Base-by-base conservation (phyloP, 2,888 invertebrate species). In the Zhengitettix transpicula region DNA sequence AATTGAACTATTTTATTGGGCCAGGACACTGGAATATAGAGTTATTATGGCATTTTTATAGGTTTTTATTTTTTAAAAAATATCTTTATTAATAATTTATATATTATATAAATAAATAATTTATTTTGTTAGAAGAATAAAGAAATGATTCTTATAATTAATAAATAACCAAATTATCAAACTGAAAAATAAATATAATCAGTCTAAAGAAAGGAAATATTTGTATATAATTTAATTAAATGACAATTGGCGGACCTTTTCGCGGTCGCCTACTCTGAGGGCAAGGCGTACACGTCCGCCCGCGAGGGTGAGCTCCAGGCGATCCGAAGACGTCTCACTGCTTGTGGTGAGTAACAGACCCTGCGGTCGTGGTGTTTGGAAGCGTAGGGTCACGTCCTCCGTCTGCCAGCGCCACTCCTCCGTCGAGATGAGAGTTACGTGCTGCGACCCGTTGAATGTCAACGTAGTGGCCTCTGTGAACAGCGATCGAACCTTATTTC, bases 361-460 rank as follows among this genome's bases (percentile, higher is more conserved):
- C 17, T 86, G 81, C 1, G 90, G 87, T 62, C 84, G 81, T 40
- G 81, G 83, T 5, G 95, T 95, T 65, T 86, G 82, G 74, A 96
- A 95, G 58, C 95, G 78, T 57, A 96, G 77, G 52, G 88, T 79
- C 61, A 95, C 78, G 70, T 95, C 93, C 71, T 96, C 96, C 0
- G 91, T 92, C 72, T 95, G 92, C 0, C 93, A 88, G 72, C 74
- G 77, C 57, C 83, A 80, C 63, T 87, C 86, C 63, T 86, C 86
- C n/a, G 14, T n/a, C 83, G 81, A 67, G 65, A 74, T 74, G 9
- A 90, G 83, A 47, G 85, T 83, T 75, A 95, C 82, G 70, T 90
- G 89, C 71, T 95, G 92, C 40, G 87, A 85, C 47, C 93, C 94
- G 70, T 95, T 93, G 69, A 95, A 83, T 68, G 82, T 85, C 63